These are phyloP conservation scores for Penaeus japonicus DNA, from an alignment of 1,140 invertebrate species.

Conservation along the genomic window DNA sequence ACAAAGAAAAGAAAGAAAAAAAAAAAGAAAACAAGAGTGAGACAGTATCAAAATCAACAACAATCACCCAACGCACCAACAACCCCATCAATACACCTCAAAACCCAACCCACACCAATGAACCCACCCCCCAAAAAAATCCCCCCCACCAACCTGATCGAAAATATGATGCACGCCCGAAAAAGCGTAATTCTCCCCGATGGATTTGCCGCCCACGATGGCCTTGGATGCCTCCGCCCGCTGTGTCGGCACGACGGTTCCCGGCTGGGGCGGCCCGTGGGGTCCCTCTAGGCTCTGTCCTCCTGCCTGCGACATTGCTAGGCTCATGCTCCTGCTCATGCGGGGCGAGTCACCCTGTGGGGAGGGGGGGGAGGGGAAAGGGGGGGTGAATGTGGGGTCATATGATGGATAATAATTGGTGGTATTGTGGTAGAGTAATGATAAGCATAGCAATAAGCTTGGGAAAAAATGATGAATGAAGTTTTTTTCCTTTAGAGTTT, in stretches of 20 bases:
- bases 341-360: conserved; percentile 49
- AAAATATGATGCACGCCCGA: conserved; percentile 87
- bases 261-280: conserved; percentile 43
- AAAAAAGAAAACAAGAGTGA: not conserved
- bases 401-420: no score
- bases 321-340: conserved; percentile 40
- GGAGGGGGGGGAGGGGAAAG: no score
- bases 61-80: not conserved
- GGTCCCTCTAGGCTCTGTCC: conserved; percentile 22
- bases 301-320: not conserved
- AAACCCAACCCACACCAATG: not conserved
- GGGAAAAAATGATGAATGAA: no score
- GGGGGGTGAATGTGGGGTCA: no score
- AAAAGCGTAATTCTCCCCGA: conserved; percentile 85
- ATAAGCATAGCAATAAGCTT: no score
- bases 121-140: no score
- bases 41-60: not conserved
- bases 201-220: conserved; percentile 71
- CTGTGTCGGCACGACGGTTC: conserved; percentile 65
- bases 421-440: no score
- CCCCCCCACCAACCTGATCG: conserved; percentile 68
- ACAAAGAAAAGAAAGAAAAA: no score
- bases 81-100: not conserved
- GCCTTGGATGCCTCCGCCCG: conserved; percentile 69
- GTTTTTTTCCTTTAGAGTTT: no score